Percentiles rank a stretch among this genome's conserved stretches.
These are phyloP conservation scores for Amphimallon solstitiale DNA, from an alignment of 2,888 invertebrate species.

Conservation along the genomic window DNA sequence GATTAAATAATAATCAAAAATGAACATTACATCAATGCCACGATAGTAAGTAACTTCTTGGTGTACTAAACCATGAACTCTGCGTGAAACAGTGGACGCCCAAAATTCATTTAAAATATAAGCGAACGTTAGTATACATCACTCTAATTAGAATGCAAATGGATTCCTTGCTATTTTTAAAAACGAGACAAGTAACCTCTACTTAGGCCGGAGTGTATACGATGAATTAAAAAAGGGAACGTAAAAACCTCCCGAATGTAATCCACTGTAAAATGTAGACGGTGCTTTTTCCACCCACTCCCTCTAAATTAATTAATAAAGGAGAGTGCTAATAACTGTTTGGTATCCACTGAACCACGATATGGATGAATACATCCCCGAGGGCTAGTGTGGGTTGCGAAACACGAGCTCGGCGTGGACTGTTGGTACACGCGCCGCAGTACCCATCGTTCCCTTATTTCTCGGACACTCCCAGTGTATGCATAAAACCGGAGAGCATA, in stretches of 20 bases:
- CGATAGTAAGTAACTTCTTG: no score
- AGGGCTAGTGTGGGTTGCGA: slow-evolving; percentile 42
- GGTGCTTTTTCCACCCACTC: slow-evolving; percentile 33
- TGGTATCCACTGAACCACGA: slow-evolving; percentile 38
- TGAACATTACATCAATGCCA: no score
- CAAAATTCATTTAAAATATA: no score
- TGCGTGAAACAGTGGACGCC: no score
- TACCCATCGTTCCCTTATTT: slow-evolving; percentile 41
- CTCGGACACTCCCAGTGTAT: slow-evolving; percentile 34
- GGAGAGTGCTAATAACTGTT: slow-evolving; percentile 41
- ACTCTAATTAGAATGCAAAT: slow-evolving; percentile 31
- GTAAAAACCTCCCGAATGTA: slow-evolving; percentile 27
- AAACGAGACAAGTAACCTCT: slow-evolving; percentile 16
- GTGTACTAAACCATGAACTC: no score
- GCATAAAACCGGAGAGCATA: slow-evolving; percentile 39
- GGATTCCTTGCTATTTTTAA: slow-evolving; percentile 9
- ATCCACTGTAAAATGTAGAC: slow-evolving; percentile 26
- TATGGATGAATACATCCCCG: slow-evolving; percentile 40
- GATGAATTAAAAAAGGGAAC: slow-evolving; percentile 26
- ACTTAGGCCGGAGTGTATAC: slow-evolving; percentile 22
- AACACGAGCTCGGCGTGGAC: slow-evolving; percentile 36
- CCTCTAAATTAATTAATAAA: slow-evolving; percentile 40
- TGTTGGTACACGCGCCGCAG: slow-evolving; percentile 41
- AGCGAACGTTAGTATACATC: background rate
- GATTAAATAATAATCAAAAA: no score